These are phyloP conservation scores for Helobdella robusta DNA, from an alignment of 2,888 invertebrate genomes.

Conservation along the genomic window DNA sequence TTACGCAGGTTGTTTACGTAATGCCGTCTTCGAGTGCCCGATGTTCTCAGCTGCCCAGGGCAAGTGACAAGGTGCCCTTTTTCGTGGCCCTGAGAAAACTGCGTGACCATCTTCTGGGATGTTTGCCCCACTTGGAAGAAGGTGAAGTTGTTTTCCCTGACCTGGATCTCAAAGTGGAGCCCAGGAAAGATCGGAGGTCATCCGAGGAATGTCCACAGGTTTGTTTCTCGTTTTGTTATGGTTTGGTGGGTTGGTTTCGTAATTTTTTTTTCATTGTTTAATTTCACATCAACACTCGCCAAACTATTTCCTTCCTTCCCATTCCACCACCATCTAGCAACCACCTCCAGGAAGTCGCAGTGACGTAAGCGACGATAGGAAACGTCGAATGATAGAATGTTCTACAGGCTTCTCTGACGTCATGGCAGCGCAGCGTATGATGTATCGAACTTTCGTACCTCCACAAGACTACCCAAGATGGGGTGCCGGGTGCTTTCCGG, in stretches of 20 bases:
- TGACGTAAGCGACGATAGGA: constrained; percentile 8
- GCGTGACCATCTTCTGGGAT: constrained; percentile 82
- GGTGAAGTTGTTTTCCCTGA: constrained; percentile 47
- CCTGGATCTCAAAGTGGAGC: constrained; percentile 35
- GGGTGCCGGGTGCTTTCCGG: not conserved
- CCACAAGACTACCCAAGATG: constrained; percentile 6
- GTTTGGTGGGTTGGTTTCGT: not conserved
- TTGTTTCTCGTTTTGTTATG: too few relatives aligned
- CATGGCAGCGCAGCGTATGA: constrained; percentile 12
- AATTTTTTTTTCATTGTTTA: not conserved
- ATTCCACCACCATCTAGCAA: not conserved
- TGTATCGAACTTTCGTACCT: constrained; percentile 3
- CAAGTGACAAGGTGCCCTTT: constrained; percentile 94
- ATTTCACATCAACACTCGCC: not conserved
- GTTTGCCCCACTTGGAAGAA: constrained; percentile 47
- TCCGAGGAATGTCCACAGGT: too few relatives aligned
- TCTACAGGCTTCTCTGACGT: constrained; percentile 7
- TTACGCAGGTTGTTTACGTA: constrained; percentile 85
- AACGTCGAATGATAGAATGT: not conserved
- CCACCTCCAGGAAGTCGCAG: constrained; percentile 5
- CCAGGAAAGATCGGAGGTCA: constrained; percentile 29
- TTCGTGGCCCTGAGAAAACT: constrained; percentile 90
- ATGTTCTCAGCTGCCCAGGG: constrained; percentile 91
- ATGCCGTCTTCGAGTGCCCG: constrained; percentile 97
- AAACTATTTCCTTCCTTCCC: not conserved